Base-by-base conservation (phyloP, 2,113 vertebrate species). In the Anthoscopus minutus region DNA sequence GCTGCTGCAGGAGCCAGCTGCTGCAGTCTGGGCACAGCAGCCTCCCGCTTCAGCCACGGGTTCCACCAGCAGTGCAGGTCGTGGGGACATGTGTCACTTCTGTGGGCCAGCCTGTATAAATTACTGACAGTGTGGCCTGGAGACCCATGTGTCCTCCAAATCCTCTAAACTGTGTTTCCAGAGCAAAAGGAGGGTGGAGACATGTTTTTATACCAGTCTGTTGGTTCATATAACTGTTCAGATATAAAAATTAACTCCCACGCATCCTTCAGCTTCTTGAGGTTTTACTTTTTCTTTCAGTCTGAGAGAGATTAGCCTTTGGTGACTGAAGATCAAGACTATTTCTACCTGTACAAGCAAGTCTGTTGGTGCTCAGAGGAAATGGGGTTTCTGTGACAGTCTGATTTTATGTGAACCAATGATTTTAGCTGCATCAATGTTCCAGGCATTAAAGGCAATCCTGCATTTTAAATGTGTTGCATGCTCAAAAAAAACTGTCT, bases 221-320 rank as follows among this genome's bases (percentile, higher is more conserved):
- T n/a, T 81, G 72, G 48, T 60, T 86, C 40, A 57, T 81, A 11
- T 66, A 78, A 50, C 51, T 42, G 25, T 47, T 93, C 56, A 74
- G 23, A 54, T 31, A 44, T 51, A 66, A 86, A 77, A 92, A 33
- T 47, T 58, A 44, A 81, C 69, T 30, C 40, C 27, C 11, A 30
- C 42, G 14, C 9, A 7, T 89, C 61, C 80, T 71, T 76, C 60
- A 60, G 22, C 77, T 94, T 91, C 60, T 65, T 67, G 84, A 56
- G 57, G 53, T 93, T 92, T 95, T 90, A 70, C 71, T 96, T 85
- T 82, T 93, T 66, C 64, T 94, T 95, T 93, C 74, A 76, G 14
- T 93, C 74, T 7, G 24, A 47, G 73, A 83, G 53, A 88, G 24
- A 73, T 66, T 13, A 64, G 37, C 76, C 47, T 96, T 92, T 78